Evolutionary conservation across 2,888 invertebrate genomes (phyloP).

Genomic region (Lithophane leautieri): DNA sequence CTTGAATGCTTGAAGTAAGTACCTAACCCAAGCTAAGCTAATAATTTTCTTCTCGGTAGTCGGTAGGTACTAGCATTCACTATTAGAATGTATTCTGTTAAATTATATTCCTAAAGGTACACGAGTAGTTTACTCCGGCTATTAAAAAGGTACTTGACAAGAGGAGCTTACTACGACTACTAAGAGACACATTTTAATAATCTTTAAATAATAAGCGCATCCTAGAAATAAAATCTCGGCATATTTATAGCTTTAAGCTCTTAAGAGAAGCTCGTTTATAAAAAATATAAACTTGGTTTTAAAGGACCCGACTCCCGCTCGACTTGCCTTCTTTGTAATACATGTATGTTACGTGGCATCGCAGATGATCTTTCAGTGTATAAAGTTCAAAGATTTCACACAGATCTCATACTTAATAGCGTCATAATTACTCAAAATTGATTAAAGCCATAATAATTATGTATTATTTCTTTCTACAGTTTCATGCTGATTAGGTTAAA

Average conservation of each 20-base stretch:
- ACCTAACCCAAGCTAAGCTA: slow-evolving; percentile 1
- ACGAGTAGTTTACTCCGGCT: neutral
- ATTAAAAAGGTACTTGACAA: slow-evolving; percentile 3
- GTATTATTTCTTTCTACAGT: slow-evolving; percentile 18
- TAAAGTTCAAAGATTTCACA: slow-evolving; percentile 50
- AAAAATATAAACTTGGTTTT: slow-evolving; percentile 27
- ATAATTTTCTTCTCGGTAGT: neutral
- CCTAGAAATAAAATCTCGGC: slow-evolving; percentile 69
- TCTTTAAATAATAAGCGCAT: slow-evolving; percentile 43
- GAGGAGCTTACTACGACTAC: slow-evolving; percentile 5
- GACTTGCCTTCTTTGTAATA: slow-evolving; percentile 9
- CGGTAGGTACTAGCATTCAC: neutral
- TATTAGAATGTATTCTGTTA: neutral
- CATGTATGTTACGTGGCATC: slow-evolving; percentile 4
- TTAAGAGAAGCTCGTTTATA: slow-evolving; percentile 45
- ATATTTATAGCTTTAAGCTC: slow-evolving; percentile 73
- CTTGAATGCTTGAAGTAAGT: slow-evolving; percentile 4
- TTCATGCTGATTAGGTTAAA: slow-evolving; percentile 17
- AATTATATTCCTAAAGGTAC: slow-evolving; percentile 9
- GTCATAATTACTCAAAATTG: slow-evolving; percentile 40
- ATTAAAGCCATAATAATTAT: slow-evolving; percentile 41
- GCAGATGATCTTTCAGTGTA: slow-evolving; percentile 21
- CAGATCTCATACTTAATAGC: slow-evolving; percentile 26
- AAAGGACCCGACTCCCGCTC: slow-evolving; percentile 30
- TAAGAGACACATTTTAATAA: slow-evolving; percentile 18